phyloP scores from a whole-genome alignment of 2,113 vertebrate species.

The Ondatra zibethicus region DNA sequence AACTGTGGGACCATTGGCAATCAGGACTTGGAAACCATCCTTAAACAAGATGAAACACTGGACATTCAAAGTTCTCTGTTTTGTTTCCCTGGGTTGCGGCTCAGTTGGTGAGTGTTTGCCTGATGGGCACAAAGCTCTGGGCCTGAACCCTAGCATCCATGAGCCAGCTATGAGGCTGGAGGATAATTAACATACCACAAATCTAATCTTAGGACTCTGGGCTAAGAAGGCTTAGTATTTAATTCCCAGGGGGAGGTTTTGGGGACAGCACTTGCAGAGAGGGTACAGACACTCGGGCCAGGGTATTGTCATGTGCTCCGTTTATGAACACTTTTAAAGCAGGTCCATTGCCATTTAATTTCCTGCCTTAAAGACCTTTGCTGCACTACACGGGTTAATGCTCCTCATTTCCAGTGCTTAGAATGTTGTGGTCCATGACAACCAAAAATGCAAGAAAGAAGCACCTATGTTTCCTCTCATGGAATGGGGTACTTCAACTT shows the following conservation, averaged over 20 bases:
- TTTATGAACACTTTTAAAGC: background rate
- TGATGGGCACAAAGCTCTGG: background rate
- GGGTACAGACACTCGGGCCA: background rate
- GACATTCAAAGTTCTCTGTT: background rate
- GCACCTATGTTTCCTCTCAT: background rate
- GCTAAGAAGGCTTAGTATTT: background rate
- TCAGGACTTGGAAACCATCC: conserved; percentile 48
- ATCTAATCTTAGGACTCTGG: conserved; percentile 49
- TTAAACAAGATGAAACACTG: conserved; percentile 59
- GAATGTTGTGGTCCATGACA: background rate
- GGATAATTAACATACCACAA: conserved; percentile 50
- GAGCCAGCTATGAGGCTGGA: background rate
- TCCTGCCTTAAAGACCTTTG: conserved; percentile 31
- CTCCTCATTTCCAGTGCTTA: background rate
- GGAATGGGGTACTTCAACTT: background rate
- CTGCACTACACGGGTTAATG: background rate
- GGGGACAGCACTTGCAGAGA: fast-evolving
- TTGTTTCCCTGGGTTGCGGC: background rate
- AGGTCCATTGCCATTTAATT: conserved; percentile 57
- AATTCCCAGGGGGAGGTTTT: background rate
- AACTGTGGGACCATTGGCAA: conserved; percentile 8
- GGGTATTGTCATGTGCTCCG: background rate
- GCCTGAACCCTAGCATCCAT: background rate
- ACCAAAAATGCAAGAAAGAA: conserved; percentile 26
- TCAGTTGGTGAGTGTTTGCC: background rate